These are phyloP conservation scores for Steatocranus sp. DNA, from an alignment of 2,797 vertebrate genomes.

Conservation along the genomic window DNA sequence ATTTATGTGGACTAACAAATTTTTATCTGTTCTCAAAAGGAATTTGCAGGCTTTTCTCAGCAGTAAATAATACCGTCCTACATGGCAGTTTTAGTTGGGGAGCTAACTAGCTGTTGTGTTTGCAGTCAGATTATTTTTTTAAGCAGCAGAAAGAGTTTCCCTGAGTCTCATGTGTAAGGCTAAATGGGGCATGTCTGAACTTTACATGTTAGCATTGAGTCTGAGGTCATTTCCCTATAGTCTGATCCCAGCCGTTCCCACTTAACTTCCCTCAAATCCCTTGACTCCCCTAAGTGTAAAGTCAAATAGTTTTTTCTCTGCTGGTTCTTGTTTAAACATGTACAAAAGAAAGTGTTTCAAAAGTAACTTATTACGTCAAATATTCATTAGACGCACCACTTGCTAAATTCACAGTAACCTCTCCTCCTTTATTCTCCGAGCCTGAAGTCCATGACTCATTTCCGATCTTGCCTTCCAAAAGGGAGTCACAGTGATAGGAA, in stretches of 20 bases:
- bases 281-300: neutral
- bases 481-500: neutral
- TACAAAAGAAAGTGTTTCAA: neutral
- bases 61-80: neutral
- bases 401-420: neutral
- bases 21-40: neutral
- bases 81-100: neutral
- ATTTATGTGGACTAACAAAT: neutral
- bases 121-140: conserved; percentile 9
- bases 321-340: neutral
- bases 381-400: neutral
- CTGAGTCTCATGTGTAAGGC: conserved; percentile 18
- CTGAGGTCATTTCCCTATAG: conserved; percentile 4
- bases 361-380: neutral
- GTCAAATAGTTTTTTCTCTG: neutral
- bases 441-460: conserved; percentile 17
- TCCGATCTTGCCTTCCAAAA: neutral
- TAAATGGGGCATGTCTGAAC: conserved; percentile 36
- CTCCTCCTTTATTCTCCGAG: neutral
- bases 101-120: neutral
- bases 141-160: conserved; percentile 6
- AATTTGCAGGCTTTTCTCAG: neutral
- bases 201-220: conserved; percentile 26
- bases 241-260: neutral
- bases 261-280: neutral